Base-by-base conservation (phyloP, 2,888 invertebrate species). In the Tiliacea citrago region DNA sequence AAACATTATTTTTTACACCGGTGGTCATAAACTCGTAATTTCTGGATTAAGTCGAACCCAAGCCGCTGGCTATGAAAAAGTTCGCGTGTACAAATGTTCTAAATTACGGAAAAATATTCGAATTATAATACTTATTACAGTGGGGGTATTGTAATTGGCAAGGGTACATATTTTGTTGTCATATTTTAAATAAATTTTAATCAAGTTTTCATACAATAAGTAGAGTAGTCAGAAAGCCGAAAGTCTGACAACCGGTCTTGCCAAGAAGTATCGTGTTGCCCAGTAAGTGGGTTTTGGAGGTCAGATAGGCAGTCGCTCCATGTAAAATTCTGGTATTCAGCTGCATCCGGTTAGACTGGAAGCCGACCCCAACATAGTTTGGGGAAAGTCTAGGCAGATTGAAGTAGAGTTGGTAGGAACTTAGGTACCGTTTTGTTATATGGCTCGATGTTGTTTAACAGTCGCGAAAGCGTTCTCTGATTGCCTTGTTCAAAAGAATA, bases 81-180 rank as follows among this genome's bases (percentile, higher is more conserved):
- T 68, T 86, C 12, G 84, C 84, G 84, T 85, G 84, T 65, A 58
- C 42, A 49, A 69, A 69, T 71, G 84, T 71, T 75, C 53, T 86
- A 81, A 81, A 86, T 73, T 68, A 73, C 29, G 58, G 18, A 61
- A 70, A 70, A 84, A 69, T 76, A 86, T 86, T 84, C 73, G 83
- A 83, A 86, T 76, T 75, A 49, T 55, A n/a, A 29, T 29, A 35
- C 45, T 13, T 65, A 49, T 45, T 35, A 21, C n/a, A 8, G 24
- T 10, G 9, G 62, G 42, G 66, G 68, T 12, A 45, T 53, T 73
- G 24, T 68, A 68, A 68, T 66, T 68, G 47, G 57, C 8, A 68
- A 57, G 10, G 70, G 69, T 51, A 65, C 57, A 63, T n/a, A 9
- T 42, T 42, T 42, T 42, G 51, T 62, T n/a, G 18, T 45, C 45